A percentile compares a stretch with the other conserved stretches of the same genome.
Conservation (phyloP, 2,888 invertebrate genomes). For the Ennomos erosarius region DNA sequence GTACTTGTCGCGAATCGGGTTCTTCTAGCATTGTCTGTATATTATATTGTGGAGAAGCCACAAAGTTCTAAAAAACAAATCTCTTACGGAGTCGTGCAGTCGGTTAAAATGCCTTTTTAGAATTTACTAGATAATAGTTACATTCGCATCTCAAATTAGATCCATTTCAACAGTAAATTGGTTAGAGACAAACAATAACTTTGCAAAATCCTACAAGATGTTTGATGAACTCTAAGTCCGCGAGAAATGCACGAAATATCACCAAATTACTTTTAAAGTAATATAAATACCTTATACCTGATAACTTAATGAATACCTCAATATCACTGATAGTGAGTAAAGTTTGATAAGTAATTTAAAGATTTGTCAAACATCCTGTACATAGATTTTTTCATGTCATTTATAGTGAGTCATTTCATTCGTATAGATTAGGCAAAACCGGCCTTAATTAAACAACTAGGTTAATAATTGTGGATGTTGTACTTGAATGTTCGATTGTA, state of each 20-base stretch:
- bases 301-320: conserved; percentile 60
- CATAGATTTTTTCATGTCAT: conserved; percentile 60
- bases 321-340: conserved; percentile 59
- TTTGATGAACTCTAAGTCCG: conserved; percentile 62
- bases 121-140: conserved; percentile 79
- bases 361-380: conserved; percentile 79
- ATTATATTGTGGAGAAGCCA: conserved; percentile 2
- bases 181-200: conserved; percentile 62
- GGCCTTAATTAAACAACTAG: conserved; percentile 73
- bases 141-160: conserved; percentile 73
- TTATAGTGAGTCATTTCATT: conserved; percentile 65
- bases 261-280: conserved; percentile 49
- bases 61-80: conserved; percentile 21
- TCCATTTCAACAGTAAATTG: conserved; percentile 58
- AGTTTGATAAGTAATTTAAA: conserved; percentile 55
- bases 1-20: neutral
- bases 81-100: conserved; percentile 51
- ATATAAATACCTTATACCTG: conserved; percentile 51
- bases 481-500: conserved; percentile 50
- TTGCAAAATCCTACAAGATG: conserved; percentile 65
- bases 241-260: conserved; percentile 52
- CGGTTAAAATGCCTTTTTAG: conserved; percentile 69
- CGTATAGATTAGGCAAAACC: conserved; percentile 79
- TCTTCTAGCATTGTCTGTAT: neutral
- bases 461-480: conserved; percentile 54